Conservation (phyloP, 1,140 invertebrate genomes). For the Ephestia elutella region DNA sequence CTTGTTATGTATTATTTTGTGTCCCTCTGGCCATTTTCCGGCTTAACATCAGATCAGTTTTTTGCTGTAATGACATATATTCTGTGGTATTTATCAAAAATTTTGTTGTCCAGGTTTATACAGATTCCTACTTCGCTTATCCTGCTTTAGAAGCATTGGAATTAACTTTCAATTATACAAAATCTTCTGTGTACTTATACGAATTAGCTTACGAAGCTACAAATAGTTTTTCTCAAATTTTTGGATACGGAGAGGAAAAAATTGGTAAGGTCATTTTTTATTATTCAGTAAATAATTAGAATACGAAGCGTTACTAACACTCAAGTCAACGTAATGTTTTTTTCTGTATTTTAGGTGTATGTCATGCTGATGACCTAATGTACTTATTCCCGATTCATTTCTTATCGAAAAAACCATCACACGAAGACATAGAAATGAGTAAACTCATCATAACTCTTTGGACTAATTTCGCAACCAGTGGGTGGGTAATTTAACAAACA, state of each 20-base stretch:
- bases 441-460: conserved; percentile 46
- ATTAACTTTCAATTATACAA: conserved; percentile 62
- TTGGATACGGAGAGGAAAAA: conserved; percentile 76
- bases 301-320: too few relatives aligned
- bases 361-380: conserved; percentile 83
- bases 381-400: conserved; percentile 81
- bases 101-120: conserved; percentile 81
- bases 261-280: conserved; percentile 68
- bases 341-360: conserved; percentile 70
- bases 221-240: conserved; percentile 81
- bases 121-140: conserved; percentile 80
- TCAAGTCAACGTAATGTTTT: background rate
- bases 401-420: conserved; percentile 31
- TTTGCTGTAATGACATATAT: too few relatives aligned
- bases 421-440: conserved; percentile 39
- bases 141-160: conserved; percentile 76
- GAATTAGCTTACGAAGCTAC: conserved; percentile 78
- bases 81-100: too few relatives aligned
- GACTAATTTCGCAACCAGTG: conserved; percentile 56
- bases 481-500: conserved; percentile 32
- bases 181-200: conserved; percentile 78
- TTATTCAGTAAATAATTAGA: too few relatives aligned
- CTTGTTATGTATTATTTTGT: too few relatives aligned
- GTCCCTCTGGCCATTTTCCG: too few relatives aligned
- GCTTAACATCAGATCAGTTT: too few relatives aligned